These are phyloP conservation scores for Loriculus beryllinus DNA, from an alignment of 2,797 vertebrate genomes.

Conservation along the genomic window DNA sequence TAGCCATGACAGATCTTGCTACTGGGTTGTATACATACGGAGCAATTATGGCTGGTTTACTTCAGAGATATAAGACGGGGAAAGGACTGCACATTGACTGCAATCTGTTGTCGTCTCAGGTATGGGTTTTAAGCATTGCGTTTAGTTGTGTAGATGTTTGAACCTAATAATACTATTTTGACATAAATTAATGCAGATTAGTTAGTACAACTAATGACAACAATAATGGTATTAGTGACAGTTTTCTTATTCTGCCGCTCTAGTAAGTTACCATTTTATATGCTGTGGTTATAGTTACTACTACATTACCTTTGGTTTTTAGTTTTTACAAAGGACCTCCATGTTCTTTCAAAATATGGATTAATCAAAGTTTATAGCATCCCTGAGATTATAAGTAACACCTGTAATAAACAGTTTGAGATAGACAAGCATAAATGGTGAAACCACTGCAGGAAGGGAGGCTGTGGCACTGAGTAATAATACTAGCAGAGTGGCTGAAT, in stretches of 20 bases:
- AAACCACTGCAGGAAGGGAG: not conserved
- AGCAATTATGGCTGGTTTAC: slow-evolving; percentile 90
- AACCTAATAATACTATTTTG: not conserved
- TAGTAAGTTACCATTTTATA: not conserved
- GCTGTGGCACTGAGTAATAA: not conserved
- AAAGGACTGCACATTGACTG: slow-evolving; percentile 89
- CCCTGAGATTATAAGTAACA: not conserved
- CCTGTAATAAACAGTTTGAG: not conserved
- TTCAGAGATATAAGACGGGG: slow-evolving; percentile 84
- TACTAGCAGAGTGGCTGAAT: not conserved
- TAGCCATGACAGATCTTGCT: slow-evolving; percentile 95
- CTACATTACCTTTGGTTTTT: not conserved
- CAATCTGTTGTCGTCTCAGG: slow-evolving; percentile 94
- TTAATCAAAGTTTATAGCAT: not conserved
- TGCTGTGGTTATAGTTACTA: not conserved
- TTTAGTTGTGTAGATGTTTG: not conserved
- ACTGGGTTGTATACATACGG: slow-evolving; percentile 89
- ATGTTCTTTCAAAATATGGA: not conserved
- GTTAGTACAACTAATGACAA: not conserved
- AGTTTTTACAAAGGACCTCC: not conserved
- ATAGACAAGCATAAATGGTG: not conserved
- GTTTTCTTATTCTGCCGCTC: not conserved
- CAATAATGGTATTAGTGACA: not conserved
- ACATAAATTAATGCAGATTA: not conserved
- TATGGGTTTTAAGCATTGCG: slow-evolving; percentile 25